phyloP scores from a whole-genome alignment of 2,888 invertebrate species.

The Polymixis flavicincta region DNA sequence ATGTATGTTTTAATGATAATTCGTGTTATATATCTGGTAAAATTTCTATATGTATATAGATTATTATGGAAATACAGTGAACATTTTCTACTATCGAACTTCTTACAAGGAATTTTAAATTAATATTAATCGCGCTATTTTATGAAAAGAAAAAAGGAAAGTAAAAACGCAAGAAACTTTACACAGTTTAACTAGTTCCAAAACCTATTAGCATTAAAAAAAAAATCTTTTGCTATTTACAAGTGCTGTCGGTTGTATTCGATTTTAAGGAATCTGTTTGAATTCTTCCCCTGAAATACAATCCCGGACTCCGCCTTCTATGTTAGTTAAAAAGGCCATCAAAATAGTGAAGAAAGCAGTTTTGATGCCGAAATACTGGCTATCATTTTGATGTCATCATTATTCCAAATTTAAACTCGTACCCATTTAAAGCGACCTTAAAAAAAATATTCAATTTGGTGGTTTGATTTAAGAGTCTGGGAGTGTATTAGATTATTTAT shows the following conservation, averaged over 20 bases:
- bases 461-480: background rate
- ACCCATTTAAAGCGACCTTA: too few species aligned
- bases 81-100: background rate
- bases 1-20: constrained; percentile 24
- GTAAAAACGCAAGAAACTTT: background rate
- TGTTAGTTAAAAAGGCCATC: background rate
- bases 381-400: background rate
- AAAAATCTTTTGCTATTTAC: background rate
- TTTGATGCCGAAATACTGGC: background rate
- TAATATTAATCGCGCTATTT: too few species aligned
- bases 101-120: background rate
- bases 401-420: background rate
- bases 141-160: too few species aligned
- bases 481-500: background rate
- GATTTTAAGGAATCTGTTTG: constrained; percentile 1
- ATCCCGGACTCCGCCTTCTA: background rate
- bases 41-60: constrained; percentile 5
- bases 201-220: background rate
- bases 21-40: constrained; percentile 7
- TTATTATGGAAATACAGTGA: constrained; percentile 6
- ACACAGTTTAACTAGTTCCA: background rate
- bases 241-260: background rate
- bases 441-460: background rate
- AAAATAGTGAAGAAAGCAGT: background rate
- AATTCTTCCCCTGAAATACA: background rate